These are phyloP conservation scores for Palloptera scutellata DNA, from an alignment of 2,888 invertebrate genomes.

Conservation along the genomic window DNA sequence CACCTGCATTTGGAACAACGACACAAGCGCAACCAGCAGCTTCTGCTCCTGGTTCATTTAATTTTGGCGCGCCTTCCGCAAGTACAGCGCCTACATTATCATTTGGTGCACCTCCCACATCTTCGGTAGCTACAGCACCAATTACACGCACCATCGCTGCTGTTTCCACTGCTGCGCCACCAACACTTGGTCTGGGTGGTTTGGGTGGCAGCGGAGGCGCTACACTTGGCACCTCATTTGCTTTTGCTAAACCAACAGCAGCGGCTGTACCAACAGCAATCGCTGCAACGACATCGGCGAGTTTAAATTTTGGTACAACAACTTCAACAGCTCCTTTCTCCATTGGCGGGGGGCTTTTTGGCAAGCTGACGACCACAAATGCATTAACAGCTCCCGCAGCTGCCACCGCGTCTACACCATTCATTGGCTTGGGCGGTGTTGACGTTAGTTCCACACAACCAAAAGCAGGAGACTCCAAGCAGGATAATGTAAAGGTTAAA, in stretches of 20 bases:
- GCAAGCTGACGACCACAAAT: conserved; percentile 42
- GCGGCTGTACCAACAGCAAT: no score
- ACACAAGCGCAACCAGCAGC: conserved; percentile 25
- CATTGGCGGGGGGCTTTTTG: conserved; percentile 41
- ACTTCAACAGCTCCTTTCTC: conserved; percentile 52
- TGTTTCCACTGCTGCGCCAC: no score
- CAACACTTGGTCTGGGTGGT: conserved; percentile 38
- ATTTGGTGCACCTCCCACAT: conserved; percentile 40
- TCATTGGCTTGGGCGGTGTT: conserved; percentile 61
- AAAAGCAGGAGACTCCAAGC: conserved; percentile 59
- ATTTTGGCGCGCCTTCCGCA: conserved; percentile 43
- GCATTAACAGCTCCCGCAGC: no score
- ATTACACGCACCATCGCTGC: conserved; percentile 41
- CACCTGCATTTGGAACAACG: conserved; percentile 35
- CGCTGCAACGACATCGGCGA: conserved; percentile 52
- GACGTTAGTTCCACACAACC: conserved; percentile 61
- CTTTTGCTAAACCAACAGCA: conserved; percentile 53
- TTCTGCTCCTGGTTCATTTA: conserved; percentile 35
- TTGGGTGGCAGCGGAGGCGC: conserved; percentile 43
- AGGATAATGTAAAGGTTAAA: conserved; percentile 61
- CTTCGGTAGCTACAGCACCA: conserved; percentile 23
- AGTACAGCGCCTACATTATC: conserved; percentile 43
- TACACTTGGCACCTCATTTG: no score
- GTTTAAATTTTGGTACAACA: conserved; percentile 55
- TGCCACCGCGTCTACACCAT: conserved; percentile 49